A percentile compares a stretch with the other conserved stretches of the same genome.
These are phyloP conservation scores for Bursaphelenchus okinawaensis DNA, from an alignment of 2,888 invertebrate genomes.

Conservation along the genomic window DNA sequence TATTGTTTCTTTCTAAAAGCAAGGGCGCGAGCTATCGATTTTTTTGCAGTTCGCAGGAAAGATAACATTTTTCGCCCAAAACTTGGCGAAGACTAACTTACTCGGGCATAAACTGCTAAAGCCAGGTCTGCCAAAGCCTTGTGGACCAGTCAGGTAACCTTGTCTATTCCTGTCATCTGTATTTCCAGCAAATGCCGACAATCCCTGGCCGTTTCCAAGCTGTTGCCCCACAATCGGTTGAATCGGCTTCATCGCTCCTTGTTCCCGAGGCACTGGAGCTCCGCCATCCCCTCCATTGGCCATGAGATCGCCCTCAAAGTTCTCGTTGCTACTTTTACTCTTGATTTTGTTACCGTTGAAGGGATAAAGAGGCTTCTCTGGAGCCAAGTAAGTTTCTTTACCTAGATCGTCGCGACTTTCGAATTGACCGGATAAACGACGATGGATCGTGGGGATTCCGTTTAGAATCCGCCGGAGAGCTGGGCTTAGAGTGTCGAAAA, in stretches of 20 bases:
- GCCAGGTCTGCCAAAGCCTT: background rate
- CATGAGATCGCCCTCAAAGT: background rate
- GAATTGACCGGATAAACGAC: background rate
- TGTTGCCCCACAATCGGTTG: background rate
- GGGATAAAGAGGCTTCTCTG: conserved; percentile 2
- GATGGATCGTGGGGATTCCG: conserved; percentile 4
- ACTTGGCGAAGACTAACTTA: background rate
- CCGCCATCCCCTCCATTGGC: conserved; percentile 12
- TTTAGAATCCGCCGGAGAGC: conserved; percentile 13
- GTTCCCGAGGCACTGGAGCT: background rate
- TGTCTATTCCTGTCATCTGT: background rate
- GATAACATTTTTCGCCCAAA: no score
- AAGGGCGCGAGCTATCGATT: no score
- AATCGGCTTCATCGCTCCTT: background rate
- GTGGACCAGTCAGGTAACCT: background rate
- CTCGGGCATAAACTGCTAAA: background rate
- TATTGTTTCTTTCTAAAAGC: no score
- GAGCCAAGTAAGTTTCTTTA: conserved; percentile 4
- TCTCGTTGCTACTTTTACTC: background rate
- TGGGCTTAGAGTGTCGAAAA: conserved; percentile 10
- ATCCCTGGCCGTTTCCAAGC: background rate
- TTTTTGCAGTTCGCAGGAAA: no score
- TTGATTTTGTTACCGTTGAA: conserved; percentile 8
- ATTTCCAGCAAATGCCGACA: background rate
- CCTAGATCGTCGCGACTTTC: conserved; percentile 2